Evolutionary conservation across 2,797 vertebrate species (phyloP).

Genomic region (Monodelphis domestica): DNA sequence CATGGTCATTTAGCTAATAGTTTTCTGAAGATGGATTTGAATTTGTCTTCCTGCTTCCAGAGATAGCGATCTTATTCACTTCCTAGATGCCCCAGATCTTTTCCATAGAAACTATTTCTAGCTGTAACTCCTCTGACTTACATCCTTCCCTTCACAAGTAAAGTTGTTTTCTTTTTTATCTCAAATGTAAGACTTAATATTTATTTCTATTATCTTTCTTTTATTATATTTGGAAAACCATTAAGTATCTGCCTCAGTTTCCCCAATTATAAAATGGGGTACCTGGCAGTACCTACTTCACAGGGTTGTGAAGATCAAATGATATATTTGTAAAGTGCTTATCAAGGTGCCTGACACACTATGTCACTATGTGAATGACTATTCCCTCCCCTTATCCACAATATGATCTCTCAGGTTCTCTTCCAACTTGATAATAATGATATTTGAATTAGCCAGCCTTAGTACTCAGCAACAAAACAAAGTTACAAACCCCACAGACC

Average conservation of each 20-base stretch:
- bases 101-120: neutral
- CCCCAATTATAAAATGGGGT: neutral
- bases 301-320: neutral
- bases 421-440: neutral
- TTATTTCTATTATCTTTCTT: neutral
- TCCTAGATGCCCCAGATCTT: neutral
- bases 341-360: neutral
- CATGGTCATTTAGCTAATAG: neutral
- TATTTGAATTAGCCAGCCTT: neutral
- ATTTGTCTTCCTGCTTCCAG: neutral
- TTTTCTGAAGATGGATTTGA: neutral
- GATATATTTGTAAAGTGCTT: neutral
- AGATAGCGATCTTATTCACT: neutral
- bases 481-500: neutral
- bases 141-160: neutral
- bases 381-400: neutral
- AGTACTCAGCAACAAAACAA: neutral
- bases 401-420: neutral
- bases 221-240: neutral
- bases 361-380: neutral
- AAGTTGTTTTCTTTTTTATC: neutral
- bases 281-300: neutral
- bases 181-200: neutral
- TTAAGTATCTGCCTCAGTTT: neutral
- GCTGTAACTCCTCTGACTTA: neutral